phyloP scores from a whole-genome alignment of 2,113 vertebrate species.

The Eulacestoma nigropectus region DNA sequence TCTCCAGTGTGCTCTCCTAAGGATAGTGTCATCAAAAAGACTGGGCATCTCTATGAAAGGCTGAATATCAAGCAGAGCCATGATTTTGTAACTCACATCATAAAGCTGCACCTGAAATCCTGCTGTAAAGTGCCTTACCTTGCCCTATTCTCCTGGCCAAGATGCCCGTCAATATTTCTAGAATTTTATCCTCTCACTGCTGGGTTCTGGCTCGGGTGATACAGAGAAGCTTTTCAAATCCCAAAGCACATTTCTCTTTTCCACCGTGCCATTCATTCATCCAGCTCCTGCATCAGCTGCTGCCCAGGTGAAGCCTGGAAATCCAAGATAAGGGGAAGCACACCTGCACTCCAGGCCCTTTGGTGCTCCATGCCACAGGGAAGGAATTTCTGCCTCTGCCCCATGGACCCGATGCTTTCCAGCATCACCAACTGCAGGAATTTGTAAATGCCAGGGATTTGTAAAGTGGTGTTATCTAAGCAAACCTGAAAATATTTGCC shows the following conservation, averaged over 20 bases:
- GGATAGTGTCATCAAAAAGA: not conserved
- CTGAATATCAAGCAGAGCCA: not conserved
- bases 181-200: not conserved
- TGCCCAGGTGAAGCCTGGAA: not conserved
- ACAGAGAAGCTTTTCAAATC: not conserved
- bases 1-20: not conserved
- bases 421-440: not conserved
- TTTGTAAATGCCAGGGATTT: not conserved
- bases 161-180: not conserved
- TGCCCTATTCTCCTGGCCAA: not conserved
- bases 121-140: not conserved
- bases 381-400: not conserved
- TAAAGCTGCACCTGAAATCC: not conserved
- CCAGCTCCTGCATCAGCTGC: not conserved
- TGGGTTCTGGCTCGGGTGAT: not conserved
- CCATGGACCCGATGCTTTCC: fast-evolving
- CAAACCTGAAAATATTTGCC: not conserved
- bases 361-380: not conserved
- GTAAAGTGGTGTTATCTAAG: not conserved
- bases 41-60: not conserved
- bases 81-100: not conserved
- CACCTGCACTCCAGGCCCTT: not conserved
- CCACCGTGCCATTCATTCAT: not conserved
- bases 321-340: not conserved
- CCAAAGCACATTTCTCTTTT: not conserved